Base-by-base conservation (phyloP, 2,797 vertebrate species). In the Morus bassanus region DNA sequence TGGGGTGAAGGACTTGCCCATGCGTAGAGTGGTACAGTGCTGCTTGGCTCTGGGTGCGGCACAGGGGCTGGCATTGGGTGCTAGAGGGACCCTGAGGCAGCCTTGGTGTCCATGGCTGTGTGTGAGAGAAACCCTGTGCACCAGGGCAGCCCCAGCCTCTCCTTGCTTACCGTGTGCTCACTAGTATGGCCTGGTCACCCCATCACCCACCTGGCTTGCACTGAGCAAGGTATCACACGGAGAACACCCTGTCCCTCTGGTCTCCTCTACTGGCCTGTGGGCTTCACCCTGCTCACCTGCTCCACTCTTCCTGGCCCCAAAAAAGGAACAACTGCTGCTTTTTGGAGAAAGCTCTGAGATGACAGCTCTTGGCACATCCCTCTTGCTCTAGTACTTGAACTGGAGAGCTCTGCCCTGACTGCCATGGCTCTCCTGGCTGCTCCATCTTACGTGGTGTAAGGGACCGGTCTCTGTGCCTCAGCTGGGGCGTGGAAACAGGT, bases 11-110 rank as follows among this genome's bases (percentile, higher is more conserved):
- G 64, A 45, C 7, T 23, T 7, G 0, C 23, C 19, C 4, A 25
- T 6, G 18, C 2, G 0, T 8, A 46, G 51, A 30, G 10, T 0
- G 8, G 39, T 5, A 6, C 1, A 2, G 25, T 8, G 22, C 69
- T 48, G 76, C n/a, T 46, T 3, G 24, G 73, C 14, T 28, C 18
- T 31, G 82, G 57, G 35, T 24, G 16, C 8, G 16, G 76, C 74
- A 18, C 4, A 4, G 0, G 25, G 31, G 19, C 35, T 27, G 12
- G 65, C 7, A 12, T 19, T 35, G 30, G 37, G 43, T 45, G 87
- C 54, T 1, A 25, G 14, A 35, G 63, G 33, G 43, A 31, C 21
- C 33, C 27, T 0, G 10, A 17, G 41, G 39, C 72, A 46, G 50
- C 35, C 50, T 19, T 31, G 0, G 46, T 9, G 61, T 7, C 33